A percentile compares a stretch with the other conserved stretches of the same genome.
Evolutionary conservation across 2,113 vertebrate species (phyloP).

Genomic region (Coptodon bakossiorum): DNA sequence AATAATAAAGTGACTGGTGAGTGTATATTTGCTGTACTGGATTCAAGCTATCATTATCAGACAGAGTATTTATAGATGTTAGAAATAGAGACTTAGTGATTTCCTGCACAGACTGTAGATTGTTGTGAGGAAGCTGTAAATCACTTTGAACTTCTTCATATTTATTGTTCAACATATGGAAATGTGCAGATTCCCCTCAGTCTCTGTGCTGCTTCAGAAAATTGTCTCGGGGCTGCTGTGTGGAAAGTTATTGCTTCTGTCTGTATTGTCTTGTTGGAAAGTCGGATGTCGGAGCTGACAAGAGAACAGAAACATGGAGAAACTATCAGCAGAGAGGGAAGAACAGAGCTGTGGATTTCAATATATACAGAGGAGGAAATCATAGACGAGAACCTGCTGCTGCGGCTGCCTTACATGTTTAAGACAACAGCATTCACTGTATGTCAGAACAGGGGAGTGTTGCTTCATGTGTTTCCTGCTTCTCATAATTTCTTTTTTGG

Average conservation of each 20-base stretch:
- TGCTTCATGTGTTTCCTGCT: background rate
- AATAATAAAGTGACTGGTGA: background rate
- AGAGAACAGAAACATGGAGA: slow-evolving; percentile 31
- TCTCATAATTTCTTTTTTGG: background rate
- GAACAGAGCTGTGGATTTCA: background rate
- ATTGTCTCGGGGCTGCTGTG: slow-evolving; percentile 2
- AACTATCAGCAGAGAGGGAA: slow-evolving; percentile 6
- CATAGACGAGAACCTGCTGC: background rate
- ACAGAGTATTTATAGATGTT: background rate
- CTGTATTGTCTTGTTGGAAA: slow-evolving; percentile 2
- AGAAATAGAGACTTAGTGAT: background rate
- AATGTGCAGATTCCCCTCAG: background rate
- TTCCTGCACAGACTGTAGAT: background rate
- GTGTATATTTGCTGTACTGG: background rate
- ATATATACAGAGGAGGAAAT: background rate
- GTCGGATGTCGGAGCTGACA: background rate
- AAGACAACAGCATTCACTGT: background rate
- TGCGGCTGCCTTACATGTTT: background rate
- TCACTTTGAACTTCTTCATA: background rate
- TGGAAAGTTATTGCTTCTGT: slow-evolving; percentile 12
- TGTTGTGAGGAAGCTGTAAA: background rate
- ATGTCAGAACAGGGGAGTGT: background rate
- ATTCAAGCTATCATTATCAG: background rate
- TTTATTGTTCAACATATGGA: slow-evolving; percentile 35
- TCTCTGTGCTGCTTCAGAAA: background rate